Conservation (phyloP, 2,113 vertebrate genomes). For the Noctilio leporinus region DNA sequence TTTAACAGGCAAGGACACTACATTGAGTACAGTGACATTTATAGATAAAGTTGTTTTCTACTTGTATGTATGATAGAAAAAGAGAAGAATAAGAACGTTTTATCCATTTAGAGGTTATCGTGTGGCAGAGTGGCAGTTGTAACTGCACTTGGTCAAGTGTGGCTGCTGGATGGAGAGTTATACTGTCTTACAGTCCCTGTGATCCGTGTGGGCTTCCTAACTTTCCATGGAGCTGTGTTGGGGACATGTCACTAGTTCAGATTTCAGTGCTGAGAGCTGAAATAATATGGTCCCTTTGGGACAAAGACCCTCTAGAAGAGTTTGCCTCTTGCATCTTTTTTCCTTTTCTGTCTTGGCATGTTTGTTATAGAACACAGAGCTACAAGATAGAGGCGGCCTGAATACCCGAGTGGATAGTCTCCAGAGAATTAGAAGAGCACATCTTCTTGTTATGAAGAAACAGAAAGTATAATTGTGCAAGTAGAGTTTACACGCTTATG, state of each 20-base stretch:
- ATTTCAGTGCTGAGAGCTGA: not conserved
- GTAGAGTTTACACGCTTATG: not conserved
- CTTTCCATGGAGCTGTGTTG: not conserved
- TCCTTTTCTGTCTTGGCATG: not conserved
- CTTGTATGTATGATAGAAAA: not conserved
- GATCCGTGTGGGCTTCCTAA: not conserved
- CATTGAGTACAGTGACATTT: not conserved
- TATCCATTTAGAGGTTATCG: not conserved
- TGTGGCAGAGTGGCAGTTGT: not conserved
- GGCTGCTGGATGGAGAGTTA: not conserved
- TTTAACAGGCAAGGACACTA: not conserved
- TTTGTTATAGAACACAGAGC: not conserved
- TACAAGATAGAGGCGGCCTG: not conserved
- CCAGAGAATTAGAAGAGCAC: not conserved
- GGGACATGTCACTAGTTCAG: not conserved
- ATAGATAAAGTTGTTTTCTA: not conserved
- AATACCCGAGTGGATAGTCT: not conserved
- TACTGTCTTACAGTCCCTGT: not conserved
- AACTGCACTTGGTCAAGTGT: not conserved
- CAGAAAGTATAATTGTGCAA: not conserved
- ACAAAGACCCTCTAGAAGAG: not conserved
- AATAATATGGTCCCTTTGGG: not conserved
- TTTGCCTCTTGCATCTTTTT: not conserved
- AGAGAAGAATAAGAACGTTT: not conserved
- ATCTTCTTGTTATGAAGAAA: not conserved